These are phyloP conservation scores for Propithecus coquereli DNA, from an alignment of 2,113 vertebrate genomes.

Conservation along the genomic window DNA sequence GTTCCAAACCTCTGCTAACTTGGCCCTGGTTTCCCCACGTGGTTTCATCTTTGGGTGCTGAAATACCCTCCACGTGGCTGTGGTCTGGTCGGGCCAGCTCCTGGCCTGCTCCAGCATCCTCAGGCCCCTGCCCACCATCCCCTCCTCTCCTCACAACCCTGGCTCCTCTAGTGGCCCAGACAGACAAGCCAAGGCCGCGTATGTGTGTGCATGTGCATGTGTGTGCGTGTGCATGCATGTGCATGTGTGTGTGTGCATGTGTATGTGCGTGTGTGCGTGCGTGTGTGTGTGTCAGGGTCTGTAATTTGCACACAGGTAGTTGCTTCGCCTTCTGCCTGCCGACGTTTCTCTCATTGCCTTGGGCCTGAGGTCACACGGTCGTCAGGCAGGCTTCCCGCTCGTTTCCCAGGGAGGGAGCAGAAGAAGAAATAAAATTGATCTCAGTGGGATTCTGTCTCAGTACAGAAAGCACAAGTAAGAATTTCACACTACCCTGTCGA, in stretches of 20 bases:
- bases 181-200: neutral
- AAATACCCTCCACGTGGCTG: rapidly evolving
- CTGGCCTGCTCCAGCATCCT: rapidly evolving
- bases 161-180: neutral
- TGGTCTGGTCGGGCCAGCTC: neutral
- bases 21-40: neutral
- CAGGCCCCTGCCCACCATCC: too few relatives aligned
- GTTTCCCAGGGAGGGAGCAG: neutral
- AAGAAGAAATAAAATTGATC: neutral
- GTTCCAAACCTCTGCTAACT: neutral
- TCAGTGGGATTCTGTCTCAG: neutral
- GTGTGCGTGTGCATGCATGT: neutral
- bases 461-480: neutral
- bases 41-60: neutral
- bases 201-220: neutral
- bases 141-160: neutral
- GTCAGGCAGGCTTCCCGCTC: too few relatives aligned
- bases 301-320: neutral
- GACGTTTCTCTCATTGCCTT: neutral
- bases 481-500: neutral
- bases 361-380: neutral
- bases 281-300: neutral
- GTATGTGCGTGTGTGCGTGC: neutral
- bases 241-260: neutral
- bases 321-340: neutral